Evolutionary conservation across 2,888 invertebrate species (phyloP).

Genomic region (Synergus umbraculus): DNA sequence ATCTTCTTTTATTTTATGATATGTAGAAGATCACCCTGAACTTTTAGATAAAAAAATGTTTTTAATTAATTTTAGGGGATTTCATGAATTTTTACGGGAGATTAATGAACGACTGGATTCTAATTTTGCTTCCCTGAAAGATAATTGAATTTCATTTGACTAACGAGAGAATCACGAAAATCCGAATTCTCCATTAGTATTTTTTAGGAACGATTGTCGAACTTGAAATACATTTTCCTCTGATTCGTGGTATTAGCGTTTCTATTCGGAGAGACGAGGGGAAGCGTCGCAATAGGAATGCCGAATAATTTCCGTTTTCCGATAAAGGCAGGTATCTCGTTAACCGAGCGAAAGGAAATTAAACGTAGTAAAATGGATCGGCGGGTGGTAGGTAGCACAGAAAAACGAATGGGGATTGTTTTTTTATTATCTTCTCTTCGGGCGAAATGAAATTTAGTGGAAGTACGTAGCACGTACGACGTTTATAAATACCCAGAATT

Average conservation of each 20-base stretch:
- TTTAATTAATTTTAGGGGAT: too few relatives aligned
- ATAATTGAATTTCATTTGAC: constrained; percentile 26
- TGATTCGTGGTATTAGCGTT: constrained; percentile 31
- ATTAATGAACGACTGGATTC: neutral
- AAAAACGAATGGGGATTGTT: constrained; percentile 37
- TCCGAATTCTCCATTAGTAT: constrained; percentile 17
- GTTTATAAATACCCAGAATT: constrained; percentile 12
- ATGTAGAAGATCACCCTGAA: too few relatives aligned
- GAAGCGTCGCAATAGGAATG: constrained; percentile 43
- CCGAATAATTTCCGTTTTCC: constrained; percentile 47
- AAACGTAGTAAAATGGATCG: constrained; percentile 46
- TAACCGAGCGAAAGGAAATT: constrained; percentile 47
- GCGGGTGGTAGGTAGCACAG: constrained; percentile 30
- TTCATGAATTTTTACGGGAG: too few relatives aligned
- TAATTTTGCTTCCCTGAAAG: neutral
- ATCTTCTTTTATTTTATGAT: too few relatives aligned
- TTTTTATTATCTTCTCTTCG: constrained; percentile 32
- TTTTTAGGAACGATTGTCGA: constrained; percentile 31
- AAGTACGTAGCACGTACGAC: constrained; percentile 17
- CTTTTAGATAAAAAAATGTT: too few relatives aligned
- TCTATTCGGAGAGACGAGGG: constrained; percentile 36
- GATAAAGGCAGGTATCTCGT: constrained; percentile 48
- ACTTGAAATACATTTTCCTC: constrained; percentile 39
- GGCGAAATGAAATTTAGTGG: constrained; percentile 34
- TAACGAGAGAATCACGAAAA: constrained; percentile 4